Conservation (phyloP, 2,113 vertebrate genomes). For the Malurus alboscapulatus region DNA sequence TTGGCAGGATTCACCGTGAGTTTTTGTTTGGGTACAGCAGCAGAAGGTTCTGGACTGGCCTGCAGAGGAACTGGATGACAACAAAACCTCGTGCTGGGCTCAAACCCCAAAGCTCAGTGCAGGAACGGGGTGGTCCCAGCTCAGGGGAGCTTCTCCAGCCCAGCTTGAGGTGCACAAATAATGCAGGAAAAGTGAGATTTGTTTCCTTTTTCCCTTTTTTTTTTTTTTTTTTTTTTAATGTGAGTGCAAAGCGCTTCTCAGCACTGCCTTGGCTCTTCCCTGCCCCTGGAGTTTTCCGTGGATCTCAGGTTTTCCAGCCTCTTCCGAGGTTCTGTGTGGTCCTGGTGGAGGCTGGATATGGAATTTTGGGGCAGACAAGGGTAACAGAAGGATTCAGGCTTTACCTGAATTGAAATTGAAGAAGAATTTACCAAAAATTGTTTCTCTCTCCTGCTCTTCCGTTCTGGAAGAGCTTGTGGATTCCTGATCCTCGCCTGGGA, state of each 20-base stretch:
- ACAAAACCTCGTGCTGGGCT: background rate
- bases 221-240: too few relatives aligned
- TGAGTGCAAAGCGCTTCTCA: background rate
- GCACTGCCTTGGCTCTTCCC: background rate
- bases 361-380: background rate
- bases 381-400: background rate
- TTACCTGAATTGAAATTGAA: background rate
- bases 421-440: background rate
- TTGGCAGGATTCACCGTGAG: background rate
- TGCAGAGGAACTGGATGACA: background rate
- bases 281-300: background rate
- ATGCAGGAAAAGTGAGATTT: background rate
- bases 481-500: background rate
- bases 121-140: background rate
- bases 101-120: background rate
- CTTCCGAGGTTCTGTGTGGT: background rate
- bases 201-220: background rate
- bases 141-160: background rate
- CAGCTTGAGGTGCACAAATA: background rate
- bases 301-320: rapidly evolving
- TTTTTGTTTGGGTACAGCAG: slow-evolving; percentile 3
- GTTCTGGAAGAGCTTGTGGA: background rate
- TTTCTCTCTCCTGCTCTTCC: background rate
- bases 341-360: background rate
- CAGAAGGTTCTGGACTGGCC: background rate